Percentiles rank a stretch among this genome's conserved stretches.
Evolutionary conservation across 2,888 invertebrate species (phyloP).

Genomic region (Rotaria socialis): DNA sequence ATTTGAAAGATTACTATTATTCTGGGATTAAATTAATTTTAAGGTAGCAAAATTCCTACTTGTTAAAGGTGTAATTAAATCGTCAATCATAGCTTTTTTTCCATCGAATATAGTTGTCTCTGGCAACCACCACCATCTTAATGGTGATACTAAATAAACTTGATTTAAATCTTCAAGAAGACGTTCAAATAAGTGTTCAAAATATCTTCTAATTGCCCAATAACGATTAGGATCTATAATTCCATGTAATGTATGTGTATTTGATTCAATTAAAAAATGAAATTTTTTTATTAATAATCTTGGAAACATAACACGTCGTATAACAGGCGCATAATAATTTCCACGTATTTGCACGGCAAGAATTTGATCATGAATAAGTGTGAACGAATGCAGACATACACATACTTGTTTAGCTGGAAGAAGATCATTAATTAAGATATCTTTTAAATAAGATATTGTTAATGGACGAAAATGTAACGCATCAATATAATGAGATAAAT

Average conservation of each 20-base stretch:
- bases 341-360: constrained; percentile 2
- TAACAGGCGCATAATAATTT: constrained; percentile 17
- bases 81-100: constrained; percentile 13
- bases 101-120: constrained; percentile 23
- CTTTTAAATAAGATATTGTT: constrained; percentile 21
- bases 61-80: background rate
- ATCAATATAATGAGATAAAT: constrained; percentile 26
- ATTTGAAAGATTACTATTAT: background rate
- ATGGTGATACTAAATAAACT: background rate
- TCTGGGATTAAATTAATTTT: too few species aligned
- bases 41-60: background rate
- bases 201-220: constrained; percentile 24
- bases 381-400: constrained; percentile 27
- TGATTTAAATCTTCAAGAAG: constrained; percentile 26
- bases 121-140: background rate
- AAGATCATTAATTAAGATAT: constrained; percentile 17
- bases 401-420: constrained; percentile 14
- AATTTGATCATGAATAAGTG: background rate
- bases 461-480: constrained; percentile 36
- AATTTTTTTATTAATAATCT: constrained; percentile 29
- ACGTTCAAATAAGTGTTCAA: constrained; percentile 25
- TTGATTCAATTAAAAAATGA: constrained; percentile 33
- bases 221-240: constrained; percentile 7
- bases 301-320: constrained; percentile 17
- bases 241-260: constrained; percentile 31